Evolutionary conservation across 2,113 vertebrate species (phyloP).

Genomic region (Philantomba maxwellii): DNA sequence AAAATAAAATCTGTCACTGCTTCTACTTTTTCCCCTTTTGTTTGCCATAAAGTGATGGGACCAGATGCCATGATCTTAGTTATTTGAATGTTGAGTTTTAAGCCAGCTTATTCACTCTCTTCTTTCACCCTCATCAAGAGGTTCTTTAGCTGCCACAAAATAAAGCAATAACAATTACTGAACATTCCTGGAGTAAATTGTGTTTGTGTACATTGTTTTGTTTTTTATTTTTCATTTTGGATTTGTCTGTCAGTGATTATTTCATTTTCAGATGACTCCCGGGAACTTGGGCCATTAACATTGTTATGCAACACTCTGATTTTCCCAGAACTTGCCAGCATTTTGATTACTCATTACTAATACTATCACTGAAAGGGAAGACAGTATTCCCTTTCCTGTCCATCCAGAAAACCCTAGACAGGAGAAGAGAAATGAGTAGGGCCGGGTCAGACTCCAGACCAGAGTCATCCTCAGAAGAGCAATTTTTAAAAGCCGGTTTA

Average conservation of each 20-base stretch:
- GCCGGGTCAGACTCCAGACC: neutral
- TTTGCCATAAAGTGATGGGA: neutral
- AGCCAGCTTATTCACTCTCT: neutral
- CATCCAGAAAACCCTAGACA: neutral
- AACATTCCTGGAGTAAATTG: slow-evolving; percentile 27
- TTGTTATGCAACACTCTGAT: neutral
- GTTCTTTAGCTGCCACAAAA: neutral
- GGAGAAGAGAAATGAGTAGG: neutral
- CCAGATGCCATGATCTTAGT: neutral
- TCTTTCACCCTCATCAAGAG: neutral
- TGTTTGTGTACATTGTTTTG: neutral
- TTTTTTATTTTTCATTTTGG: neutral
- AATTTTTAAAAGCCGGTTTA: neutral
- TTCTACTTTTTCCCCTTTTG: neutral
- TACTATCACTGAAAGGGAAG: neutral
- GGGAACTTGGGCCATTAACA: neutral
- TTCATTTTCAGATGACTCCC: slow-evolving; percentile 43
- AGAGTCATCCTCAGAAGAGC: neutral
- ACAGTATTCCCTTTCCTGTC: neutral
- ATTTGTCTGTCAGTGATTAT: slow-evolving; percentile 36
- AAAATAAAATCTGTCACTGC: neutral
- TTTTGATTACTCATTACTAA: slow-evolving; percentile 34
- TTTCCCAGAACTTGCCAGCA: neutral
- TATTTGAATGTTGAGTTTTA: neutral
- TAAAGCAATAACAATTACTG: slow-evolving; percentile 5